Conservation (phyloP, 2,797 vertebrate species). For the Furcifer pardalis region DNA sequence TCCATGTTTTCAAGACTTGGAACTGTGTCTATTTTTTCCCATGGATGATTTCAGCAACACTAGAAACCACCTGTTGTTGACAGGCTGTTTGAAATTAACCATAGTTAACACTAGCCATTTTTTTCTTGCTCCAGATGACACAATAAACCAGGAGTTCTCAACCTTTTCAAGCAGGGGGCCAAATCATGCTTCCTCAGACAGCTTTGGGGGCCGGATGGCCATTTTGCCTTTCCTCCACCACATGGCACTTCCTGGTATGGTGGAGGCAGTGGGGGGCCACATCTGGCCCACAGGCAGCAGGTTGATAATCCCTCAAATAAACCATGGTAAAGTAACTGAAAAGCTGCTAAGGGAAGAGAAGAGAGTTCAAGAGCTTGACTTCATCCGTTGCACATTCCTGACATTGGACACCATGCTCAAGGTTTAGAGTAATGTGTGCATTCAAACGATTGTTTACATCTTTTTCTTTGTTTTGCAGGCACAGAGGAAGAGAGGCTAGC, state of each 20-base stretch:
- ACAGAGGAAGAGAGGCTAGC: constrained; percentile 87
- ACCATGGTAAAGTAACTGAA: not conserved
- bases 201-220: too few species aligned
- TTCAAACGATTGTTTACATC: not conserved
- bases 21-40: not conserved
- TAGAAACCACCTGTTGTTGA: not conserved
- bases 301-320: not conserved
- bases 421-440: not conserved
- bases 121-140: not conserved
- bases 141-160: not conserved
- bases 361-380: not conserved
- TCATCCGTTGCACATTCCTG: not conserved
- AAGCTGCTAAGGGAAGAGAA: not conserved
- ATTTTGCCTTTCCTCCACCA: too few species aligned
- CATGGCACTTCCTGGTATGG: too few species aligned
- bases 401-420: not conserved
- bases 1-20: not conserved
- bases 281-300: too few species aligned
- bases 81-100: not conserved
- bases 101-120: not conserved
- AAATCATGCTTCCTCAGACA: too few species aligned
- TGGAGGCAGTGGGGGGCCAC: too few species aligned
- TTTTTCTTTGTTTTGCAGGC: constrained; percentile 73
- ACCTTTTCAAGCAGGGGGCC: too few species aligned
- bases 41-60: not conserved